Conservation (phyloP, 92 coral and sea anemone species). For the Umimayanthus kanabou region DNA sequence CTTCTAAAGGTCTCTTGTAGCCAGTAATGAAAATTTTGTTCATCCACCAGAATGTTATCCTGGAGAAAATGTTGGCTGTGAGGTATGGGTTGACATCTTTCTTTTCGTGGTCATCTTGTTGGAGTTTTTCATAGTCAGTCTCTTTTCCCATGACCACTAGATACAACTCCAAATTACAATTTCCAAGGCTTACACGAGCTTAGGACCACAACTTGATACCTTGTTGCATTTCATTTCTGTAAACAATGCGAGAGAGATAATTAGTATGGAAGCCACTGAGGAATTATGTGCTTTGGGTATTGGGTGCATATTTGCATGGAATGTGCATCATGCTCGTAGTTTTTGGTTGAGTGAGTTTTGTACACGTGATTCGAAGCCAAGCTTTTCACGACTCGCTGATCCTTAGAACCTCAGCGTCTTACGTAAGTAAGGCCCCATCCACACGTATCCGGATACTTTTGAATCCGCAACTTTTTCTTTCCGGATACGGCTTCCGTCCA, state of each 20-base stretch:
- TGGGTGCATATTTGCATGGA: not conserved
- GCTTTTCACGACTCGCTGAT: not conserved
- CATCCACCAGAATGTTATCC: constrained; percentile 89
- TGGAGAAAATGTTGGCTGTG: constrained; percentile 75
- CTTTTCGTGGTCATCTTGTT: constrained; percentile 59
- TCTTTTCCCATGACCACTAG: constrained; percentile 65
- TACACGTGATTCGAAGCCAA: not conserved
- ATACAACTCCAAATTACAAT: not conserved
- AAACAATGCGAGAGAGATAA: not conserved
- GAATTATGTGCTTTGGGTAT: not conserved
- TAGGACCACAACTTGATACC: not conserved
- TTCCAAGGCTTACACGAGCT: constrained; percentile 26
- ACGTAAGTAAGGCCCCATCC: too few species aligned
- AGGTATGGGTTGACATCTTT: constrained; percentile 76
- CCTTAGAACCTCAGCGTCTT: not conserved
- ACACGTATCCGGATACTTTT: too few species aligned
- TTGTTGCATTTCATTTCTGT: constrained; percentile 26
- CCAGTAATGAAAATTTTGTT: constrained; percentile 81
- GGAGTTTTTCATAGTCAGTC: constrained; percentile 62
- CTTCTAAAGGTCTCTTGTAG: constrained; percentile 82
- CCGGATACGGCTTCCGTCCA: too few species aligned
- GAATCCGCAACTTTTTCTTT: too few species aligned
- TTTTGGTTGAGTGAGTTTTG: not conserved
- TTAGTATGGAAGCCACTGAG: not conserved
- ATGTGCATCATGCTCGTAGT: not conserved